Evolutionary conservation across 2,888 invertebrate genomes (phyloP).

Genomic region (Labia minor): DNA sequence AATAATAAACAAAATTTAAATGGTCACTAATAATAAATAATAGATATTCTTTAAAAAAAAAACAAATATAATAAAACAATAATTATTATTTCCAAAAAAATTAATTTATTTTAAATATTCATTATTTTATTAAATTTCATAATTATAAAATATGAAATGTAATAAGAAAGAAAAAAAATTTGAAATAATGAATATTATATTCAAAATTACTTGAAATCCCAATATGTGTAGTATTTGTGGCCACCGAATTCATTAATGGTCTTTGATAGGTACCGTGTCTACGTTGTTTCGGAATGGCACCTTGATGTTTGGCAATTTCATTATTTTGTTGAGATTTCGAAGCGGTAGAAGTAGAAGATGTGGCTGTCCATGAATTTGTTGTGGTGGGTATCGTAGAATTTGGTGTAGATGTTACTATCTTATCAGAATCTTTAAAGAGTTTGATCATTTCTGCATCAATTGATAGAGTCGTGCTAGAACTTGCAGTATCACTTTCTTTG

Average conservation of each 20-base stretch:
- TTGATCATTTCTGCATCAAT: conserved; percentile 39
- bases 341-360: background rate
- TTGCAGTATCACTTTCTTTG: conserved; percentile 40
- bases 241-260: background rate
- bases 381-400: background rate
- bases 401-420: background rate
- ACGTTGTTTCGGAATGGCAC: conserved; percentile 59
- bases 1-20: too few species aligned
- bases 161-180: background rate
- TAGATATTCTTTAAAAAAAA: too few species aligned
- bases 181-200: background rate
- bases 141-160: too few species aligned
- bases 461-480: conserved; percentile 40
- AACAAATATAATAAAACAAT: too few species aligned
- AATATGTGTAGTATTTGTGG: background rate
- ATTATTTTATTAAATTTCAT: too few species aligned
- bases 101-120: too few species aligned
- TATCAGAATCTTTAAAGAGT: conserved; percentile 37
- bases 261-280: background rate
- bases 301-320: conserved; percentile 43
- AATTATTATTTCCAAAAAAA: too few species aligned
- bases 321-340: background rate
- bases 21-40: too few species aligned
- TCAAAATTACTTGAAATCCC: background rate
- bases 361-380: background rate